Evolutionary conservation across 1,140 invertebrate species (phyloP).

Genomic region (Lucilia cuprina): DNA sequence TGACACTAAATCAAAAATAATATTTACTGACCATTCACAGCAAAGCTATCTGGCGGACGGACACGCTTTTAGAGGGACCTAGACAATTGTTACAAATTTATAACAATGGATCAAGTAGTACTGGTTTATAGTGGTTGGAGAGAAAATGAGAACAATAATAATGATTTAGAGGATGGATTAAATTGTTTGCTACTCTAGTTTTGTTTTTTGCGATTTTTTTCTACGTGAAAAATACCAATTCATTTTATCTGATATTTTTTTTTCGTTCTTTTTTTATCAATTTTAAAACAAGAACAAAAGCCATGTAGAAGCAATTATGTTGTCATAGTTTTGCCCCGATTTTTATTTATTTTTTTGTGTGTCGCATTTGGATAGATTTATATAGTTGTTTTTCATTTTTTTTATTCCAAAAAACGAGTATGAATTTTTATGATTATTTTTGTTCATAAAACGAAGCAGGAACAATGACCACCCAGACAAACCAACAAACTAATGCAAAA

Average conservation of each 20-base stretch:
- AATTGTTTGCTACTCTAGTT: neutral
- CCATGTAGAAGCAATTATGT: neutral
- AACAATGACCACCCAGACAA: neutral
- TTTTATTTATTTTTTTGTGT: neutral
- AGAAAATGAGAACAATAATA: neutral
- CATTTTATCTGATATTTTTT: too few relatives aligned
- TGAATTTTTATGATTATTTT: neutral
- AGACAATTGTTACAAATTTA: neutral
- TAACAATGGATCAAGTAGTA: neutral
- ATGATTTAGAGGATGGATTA: neutral
- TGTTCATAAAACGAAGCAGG: neutral
- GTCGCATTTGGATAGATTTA: too few relatives aligned
- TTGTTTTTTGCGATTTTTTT: neutral
- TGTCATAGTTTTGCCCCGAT: neutral
- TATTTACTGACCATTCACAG: too few relatives aligned
- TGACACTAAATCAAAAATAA: neutral
- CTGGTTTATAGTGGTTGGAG: neutral
- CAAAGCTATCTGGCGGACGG: too few relatives aligned
- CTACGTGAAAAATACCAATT: too few relatives aligned
- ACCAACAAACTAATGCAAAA: neutral
- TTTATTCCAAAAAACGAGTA: neutral
- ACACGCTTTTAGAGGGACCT: neutral
- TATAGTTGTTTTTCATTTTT: neutral
- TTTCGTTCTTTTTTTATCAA: too few relatives aligned
- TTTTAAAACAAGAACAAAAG: neutral